Evolutionary conservation across 2,888 invertebrate species (phyloP).

Genomic region (Julus scandinavius): DNA sequence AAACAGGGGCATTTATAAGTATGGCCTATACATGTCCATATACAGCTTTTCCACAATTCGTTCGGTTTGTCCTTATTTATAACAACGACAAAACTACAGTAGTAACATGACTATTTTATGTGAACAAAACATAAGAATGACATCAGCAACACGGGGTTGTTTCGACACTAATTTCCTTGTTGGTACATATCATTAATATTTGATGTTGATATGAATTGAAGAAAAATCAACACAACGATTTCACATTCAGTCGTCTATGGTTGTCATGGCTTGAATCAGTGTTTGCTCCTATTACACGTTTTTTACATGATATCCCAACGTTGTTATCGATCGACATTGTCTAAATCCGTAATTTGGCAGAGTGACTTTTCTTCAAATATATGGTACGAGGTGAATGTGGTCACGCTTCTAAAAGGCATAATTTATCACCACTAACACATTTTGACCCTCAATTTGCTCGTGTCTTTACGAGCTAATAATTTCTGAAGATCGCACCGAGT

Average conservation of each 20-base stretch:
- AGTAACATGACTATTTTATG: too few relatives aligned
- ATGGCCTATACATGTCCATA: too few relatives aligned
- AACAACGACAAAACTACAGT: too few relatives aligned
- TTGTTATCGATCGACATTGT: not conserved
- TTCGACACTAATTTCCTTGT: too few relatives aligned
- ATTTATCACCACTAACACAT: constrained; percentile 10
- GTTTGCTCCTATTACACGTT: not conserved
- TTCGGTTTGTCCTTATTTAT: too few relatives aligned
- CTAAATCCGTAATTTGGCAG: not conserved
- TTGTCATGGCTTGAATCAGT: not conserved
- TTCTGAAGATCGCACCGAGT: not conserved
- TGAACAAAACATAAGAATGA: too few relatives aligned
- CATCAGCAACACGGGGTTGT: too few relatives aligned
- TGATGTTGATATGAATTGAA: not conserved
- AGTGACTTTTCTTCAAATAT: constrained; percentile 8
- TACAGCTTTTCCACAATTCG: too few relatives aligned
- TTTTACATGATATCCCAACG: not conserved
- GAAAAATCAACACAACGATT: not conserved
- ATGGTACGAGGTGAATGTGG: constrained; percentile 21
- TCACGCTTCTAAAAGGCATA: constrained; percentile 22
- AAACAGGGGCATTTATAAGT: too few relatives aligned
- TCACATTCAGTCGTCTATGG: too few relatives aligned
- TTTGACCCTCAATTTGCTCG: constrained; percentile 2
- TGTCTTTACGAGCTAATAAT: constrained; percentile 33
- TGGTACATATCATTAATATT: too few relatives aligned